Conservation (phyloP, 1,140 invertebrate species). For the Gryllus bimaculatus region DNA sequence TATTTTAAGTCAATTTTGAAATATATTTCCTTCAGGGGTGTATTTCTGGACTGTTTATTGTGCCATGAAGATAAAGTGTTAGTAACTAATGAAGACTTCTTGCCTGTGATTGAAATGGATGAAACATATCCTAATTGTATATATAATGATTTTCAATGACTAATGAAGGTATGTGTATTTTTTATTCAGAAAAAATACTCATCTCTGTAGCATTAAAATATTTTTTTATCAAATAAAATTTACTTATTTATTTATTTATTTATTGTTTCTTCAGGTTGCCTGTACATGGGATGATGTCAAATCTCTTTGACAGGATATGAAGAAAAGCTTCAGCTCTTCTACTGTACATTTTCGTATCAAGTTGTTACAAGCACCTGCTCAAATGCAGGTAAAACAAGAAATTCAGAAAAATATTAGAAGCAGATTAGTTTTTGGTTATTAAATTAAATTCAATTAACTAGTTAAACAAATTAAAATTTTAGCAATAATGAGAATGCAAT, state of each 20-base stretch:
- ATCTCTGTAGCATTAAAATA: too few species aligned
- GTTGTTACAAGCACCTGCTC: conserved; percentile 76
- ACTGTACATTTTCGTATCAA: conserved; percentile 83
- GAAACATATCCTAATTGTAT: conserved; percentile 87
- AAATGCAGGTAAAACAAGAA: conserved; percentile 70
- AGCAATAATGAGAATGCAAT: too few species aligned
- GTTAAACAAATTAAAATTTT: too few species aligned
- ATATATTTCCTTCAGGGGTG: conserved; percentile 53
- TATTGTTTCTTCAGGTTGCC: conserved; percentile 48
- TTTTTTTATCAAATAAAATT: background rate
- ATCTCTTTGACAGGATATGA: conserved; percentile 79
- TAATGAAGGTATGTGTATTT: conserved; percentile 65
- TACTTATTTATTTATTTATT: background rate
- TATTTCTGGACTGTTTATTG: conserved; percentile 83
- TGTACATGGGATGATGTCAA: conserved; percentile 95
- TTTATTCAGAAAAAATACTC: conserved; percentile 19
- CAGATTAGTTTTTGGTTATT: too few species aligned
- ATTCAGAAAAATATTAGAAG: too few species aligned
- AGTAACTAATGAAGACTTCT: conserved; percentile 90
- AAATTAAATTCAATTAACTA: too few species aligned
- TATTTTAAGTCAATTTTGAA: background rate
- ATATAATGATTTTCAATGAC: conserved; percentile 91
- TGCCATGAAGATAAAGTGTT: conserved; percentile 92
- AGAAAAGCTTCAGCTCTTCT: conserved; percentile 80
- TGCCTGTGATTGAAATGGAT: conserved; percentile 93